Percentiles rank a stretch among this genome's conserved stretches.
Conservation (phyloP, 2,113 vertebrate genomes). For the Odontophorus gujanensis region DNA sequence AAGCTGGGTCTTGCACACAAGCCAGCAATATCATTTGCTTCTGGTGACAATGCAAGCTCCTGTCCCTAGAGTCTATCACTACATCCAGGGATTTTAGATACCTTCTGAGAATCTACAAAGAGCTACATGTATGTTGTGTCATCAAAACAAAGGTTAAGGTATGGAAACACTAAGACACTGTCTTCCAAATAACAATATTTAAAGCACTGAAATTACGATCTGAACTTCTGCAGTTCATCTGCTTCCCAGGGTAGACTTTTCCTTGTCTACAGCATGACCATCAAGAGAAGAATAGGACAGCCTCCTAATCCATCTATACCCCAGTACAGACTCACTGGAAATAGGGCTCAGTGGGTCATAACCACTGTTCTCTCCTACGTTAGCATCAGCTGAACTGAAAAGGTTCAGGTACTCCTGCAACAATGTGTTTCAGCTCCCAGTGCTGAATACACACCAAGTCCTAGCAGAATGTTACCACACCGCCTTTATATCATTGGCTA, state of each 20-base stretch:
- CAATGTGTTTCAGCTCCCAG: not conserved
- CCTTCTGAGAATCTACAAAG: not conserved
- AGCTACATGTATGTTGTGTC: not conserved
- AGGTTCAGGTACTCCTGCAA: not conserved
- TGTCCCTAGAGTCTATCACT: not conserved
- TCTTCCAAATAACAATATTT: not conserved
- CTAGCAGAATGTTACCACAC: not conserved
- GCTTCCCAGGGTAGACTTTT: not conserved
- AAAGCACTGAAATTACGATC: not conserved
- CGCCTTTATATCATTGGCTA: not conserved
- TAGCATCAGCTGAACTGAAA: not conserved
- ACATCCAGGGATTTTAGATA: not conserved
- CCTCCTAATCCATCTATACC: not conserved
- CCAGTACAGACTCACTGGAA: not conserved
- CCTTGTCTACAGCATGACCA: not conserved
- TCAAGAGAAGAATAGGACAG: not conserved
- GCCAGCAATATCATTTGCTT: not conserved
- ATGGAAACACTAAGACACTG: not conserved
- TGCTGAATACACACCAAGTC: not conserved
- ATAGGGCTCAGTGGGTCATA: not conserved
- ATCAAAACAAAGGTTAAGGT: not conserved
- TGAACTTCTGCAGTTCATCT: not conserved
- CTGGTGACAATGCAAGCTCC: not conserved
- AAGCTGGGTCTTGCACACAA: not conserved
- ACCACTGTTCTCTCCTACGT: not conserved